Base-by-base conservation (phyloP, 2,113 vertebrate genomes). In the Anhinga anhinga region DNA sequence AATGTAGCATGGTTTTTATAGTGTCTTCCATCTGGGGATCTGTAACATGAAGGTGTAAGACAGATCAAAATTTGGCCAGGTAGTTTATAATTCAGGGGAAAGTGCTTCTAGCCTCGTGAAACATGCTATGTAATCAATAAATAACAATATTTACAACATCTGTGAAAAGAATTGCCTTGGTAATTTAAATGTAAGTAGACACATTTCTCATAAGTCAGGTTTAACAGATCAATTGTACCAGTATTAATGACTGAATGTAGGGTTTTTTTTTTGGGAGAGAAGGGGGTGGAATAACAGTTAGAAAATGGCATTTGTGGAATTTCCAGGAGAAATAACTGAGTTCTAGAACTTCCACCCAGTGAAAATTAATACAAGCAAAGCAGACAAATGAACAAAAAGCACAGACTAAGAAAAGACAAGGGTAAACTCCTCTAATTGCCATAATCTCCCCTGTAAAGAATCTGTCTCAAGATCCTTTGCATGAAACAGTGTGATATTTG, bases 1-100 rank as follows among this genome's bases (percentile, higher is more conserved):
- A 92, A 93, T 13, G 86, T 96, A 81, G 32, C 53, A 83, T 20
- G 63, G 66, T 81, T 94, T 90, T 93, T 95, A 77, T 82, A 78
- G 59, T 66, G 36, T 34, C 42, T 86, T 92, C 92, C 69, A 52
- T 86, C 86, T 94, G 82, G 63, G 15, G 29, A 83, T 81, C 63
- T 92, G 50, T 69, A 85, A 79, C 47, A 70, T 78, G 42, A 91
- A 88, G 72, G 86, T 92, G 9, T 86, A 74, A 88, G 42, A 78
- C 34, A 86, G 21, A 96, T 67, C 71, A 92, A 94, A 94, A 93
- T 90, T 70, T 90, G 42, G 13, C 40, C 67, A 71, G 58, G 45
- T 63, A 73, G 11, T 69, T 81, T 88, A 49, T 58, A 90, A 74
- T 82, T 93, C 38, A 38, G 16, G 16, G 7, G 16, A 88, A 81